phyloP scores from a whole-genome alignment of 2,113 vertebrate species.

The Athene cunicularia region DNA sequence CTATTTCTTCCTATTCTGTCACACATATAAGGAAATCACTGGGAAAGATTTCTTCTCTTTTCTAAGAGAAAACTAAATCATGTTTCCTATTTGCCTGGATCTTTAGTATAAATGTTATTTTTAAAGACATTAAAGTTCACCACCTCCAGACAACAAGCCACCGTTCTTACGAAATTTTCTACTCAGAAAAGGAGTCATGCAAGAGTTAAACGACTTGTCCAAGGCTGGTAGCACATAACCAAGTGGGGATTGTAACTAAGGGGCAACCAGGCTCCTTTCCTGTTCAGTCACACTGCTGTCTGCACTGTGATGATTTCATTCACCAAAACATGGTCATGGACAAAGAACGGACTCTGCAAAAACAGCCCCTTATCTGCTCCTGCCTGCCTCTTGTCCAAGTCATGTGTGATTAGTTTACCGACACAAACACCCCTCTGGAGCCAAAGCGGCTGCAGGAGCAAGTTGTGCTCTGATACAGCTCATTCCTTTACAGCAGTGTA shows the following conservation, averaged over 20 bases:
- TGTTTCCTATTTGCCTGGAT: not conserved
- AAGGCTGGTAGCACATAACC: not conserved
- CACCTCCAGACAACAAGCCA: not conserved
- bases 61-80: not conserved
- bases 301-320: conserved; percentile 56
- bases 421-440: conserved; percentile 58
- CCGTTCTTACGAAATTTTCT: not conserved
- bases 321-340: conserved; percentile 49
- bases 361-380: conserved; percentile 66
- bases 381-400: conserved; percentile 65
- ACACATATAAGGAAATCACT: not conserved
- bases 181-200: not conserved
- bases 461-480: conserved; percentile 43
- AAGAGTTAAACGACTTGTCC: conserved; percentile 13
- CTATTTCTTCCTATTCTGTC: not conserved
- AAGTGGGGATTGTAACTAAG: conserved; percentile 3
- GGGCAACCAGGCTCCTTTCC: conserved; percentile 39
- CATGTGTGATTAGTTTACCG: conserved; percentile 61
- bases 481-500: conserved; percentile 18
- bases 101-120: not conserved
- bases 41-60: not conserved
- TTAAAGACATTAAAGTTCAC: not conserved
- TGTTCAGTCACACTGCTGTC: conserved; percentile 35
- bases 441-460: conserved; percentile 54
- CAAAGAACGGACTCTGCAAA: conserved; percentile 61